Evolutionary conservation across 2,113 vertebrate species (phyloP), one percentile per base, ranked within the genome.

Genomic region (Cynocephalus volans): DNA sequence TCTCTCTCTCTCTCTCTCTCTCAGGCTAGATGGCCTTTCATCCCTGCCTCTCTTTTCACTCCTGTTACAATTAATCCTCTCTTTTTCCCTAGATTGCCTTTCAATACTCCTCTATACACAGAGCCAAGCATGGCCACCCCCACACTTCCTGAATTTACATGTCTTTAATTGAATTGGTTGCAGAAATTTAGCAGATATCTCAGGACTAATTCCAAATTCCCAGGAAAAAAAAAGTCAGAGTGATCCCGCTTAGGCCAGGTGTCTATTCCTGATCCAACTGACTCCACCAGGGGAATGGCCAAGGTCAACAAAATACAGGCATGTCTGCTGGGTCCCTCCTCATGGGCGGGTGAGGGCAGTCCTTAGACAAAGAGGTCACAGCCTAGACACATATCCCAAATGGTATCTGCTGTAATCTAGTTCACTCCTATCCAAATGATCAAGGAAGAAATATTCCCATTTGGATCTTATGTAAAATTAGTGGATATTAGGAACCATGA

Each of bases 131-230:
- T 41, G 52, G 64, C 52, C 60, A 88, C 67, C 75, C 54, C 81
- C 50, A 95, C 41, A 72, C 60, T 90, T 50, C 23, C 72, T 92
- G 48, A 93, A 96, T 69, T 81, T 67, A 81, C 19, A 41, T 82
- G 69, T 94, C 84, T 95, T 96, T 87, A 96, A 90, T 96, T 92
- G 92, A 94, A 90, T 52, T n/a, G 19, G 58, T 93, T 64, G 31
- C 33, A 92, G 75, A 90, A 91, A 84, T 19, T 24, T 21, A 81
- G 52, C 67, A 50, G 62, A 28, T 95, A 67, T 89, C 54, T 93
- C 54, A 91, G 67, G 41, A 93, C 12, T n/a, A 89, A 96, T 87
- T 96, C 69, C 84, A 96, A 90, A 64, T 95, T 77, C 54, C 19
- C 64, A 90, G 64, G 26, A 14, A 50, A 36, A 93, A 81, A 58